These are phyloP conservation scores for Zhuqinia jingwanae DNA, from an alignment of 2,888 invertebrate species.

Conservation along the genomic window DNA sequence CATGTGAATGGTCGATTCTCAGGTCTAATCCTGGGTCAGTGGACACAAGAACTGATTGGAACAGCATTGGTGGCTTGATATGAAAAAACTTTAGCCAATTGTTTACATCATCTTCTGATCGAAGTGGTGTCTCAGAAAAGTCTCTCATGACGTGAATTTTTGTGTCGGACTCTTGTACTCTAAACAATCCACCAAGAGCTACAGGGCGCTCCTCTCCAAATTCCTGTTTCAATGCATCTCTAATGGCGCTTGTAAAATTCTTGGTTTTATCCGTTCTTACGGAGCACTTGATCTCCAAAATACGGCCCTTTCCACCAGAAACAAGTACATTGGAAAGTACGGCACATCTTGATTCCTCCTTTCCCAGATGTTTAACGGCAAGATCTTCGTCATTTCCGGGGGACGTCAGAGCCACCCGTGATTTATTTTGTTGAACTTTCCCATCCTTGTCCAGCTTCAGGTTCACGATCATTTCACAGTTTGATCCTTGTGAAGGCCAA, in stretches of 20 bases:
- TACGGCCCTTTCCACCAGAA: conserved; percentile 81
- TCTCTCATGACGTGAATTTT: conserved; percentile 98
- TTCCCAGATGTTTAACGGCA: conserved; percentile 55
- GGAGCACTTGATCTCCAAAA: conserved; percentile 88
- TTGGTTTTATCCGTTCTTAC: conserved; percentile 86
- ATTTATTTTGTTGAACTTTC: conserved; percentile 80
- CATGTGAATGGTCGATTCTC: conserved; percentile 97
- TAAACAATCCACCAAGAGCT: conserved; percentile 94
- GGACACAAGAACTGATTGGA: conserved; percentile 93
- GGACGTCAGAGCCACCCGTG: conserved; percentile 73
- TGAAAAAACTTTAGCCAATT: conserved; percentile 95
- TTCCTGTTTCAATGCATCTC: conserved; percentile 84
- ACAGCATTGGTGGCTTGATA: conserved; percentile 93
- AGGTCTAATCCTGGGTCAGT: conserved; percentile 93
- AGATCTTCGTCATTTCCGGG: conserved; percentile 73
- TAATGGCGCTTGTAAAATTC: conserved; percentile 91
- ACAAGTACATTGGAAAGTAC: conserved; percentile 74
- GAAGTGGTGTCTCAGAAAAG: conserved; percentile 89
- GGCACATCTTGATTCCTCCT: conserved; percentile 70
- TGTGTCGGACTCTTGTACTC: conserved; percentile 90
- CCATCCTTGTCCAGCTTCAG: conserved; percentile 84
- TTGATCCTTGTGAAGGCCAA: conserved; percentile 74
- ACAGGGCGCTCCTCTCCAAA: conserved; percentile 69
- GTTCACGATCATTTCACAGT: conserved; percentile 87
- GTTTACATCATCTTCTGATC: conserved; percentile 88